Base-by-base conservation (phyloP, 2,797 vertebrate species). In the Delichon dasypus region DNA sequence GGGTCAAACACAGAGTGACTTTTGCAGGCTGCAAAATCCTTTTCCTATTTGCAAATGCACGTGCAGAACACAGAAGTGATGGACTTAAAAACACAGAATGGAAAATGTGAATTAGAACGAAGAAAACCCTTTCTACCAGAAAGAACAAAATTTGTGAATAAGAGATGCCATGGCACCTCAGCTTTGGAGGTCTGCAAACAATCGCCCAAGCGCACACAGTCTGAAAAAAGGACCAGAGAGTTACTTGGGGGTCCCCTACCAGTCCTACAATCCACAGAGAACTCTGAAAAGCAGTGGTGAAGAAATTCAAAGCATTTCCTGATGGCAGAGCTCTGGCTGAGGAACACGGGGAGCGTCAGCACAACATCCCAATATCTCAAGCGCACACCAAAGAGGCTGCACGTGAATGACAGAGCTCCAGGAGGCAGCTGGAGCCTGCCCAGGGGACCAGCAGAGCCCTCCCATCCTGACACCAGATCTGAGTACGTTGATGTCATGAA, bases 401-500 rank as follows among this genome's bases (percentile, higher is more conserved):
- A 10, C 26, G 55, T 1, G 8, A 78, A 17, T 2, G 61, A 34
- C 10, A 10, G 79, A 72, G 54, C 85, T 88, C 27, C 70, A 34
- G 38, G 50, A 89, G 65, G 58, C 89, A 89, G 82, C 75, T 66
- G 68, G 70, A 85, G 58, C 48, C 70, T 20, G 27, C 68, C 32
- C 78, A 29, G 54, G 75, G 34, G 76, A 75, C 32, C 40, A 14
- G 76, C 75, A 81, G 62, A 75, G 62, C 73, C 66, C 22, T 79
- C 68, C 68, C 66, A 36, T 18, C n/a, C 75, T 53, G 4, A n/a
- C 83, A 34, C 25, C 32, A 47, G 47, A 16, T 48, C 19, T 34
- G n/a, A 81, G 13, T 1, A 16, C 0, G 0, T 13, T n/a, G 11
- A 1, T 50, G 88, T 65, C 9, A 3, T 0, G 17, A 75, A 27